These are phyloP conservation scores for Phorcus lineatus DNA, from an alignment of 2,888 invertebrate species.

Conservation along the genomic window DNA sequence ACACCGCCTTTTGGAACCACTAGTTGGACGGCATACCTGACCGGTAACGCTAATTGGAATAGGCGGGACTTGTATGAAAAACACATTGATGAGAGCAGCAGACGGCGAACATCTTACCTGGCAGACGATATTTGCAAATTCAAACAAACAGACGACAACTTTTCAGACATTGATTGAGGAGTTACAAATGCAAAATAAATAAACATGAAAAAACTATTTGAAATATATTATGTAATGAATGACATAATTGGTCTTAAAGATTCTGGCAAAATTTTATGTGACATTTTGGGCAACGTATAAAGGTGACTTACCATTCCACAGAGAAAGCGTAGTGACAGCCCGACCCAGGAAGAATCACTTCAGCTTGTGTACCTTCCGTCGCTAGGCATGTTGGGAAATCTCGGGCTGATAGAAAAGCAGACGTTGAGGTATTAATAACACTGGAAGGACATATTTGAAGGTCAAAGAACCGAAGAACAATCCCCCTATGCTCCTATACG, in stretches of 20 bases:
- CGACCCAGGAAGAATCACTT: conserved; percentile 4
- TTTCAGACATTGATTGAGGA: too few relatives aligned
- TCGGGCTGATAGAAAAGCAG: neutral
- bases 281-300: too few relatives aligned
- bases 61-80: neutral
- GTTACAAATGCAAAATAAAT: too few relatives aligned
- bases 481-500: neutral
- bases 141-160: too few relatives aligned
- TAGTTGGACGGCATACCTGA: neutral
- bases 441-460: neutral
- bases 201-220: too few relatives aligned
- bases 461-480: conserved; percentile 9
- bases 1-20: neutral
- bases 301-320: neutral
- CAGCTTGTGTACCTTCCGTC: neutral
- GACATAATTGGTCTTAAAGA: too few relatives aligned
- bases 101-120: neutral
- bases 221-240: too few relatives aligned
- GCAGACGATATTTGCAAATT: too few relatives aligned
- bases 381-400: neutral
- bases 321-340: neutral
- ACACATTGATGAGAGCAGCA: neutral
- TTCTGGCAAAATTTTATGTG: too few relatives aligned
- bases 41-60: neutral
- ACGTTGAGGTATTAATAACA: neutral